Conservation (phyloP, 1,140 invertebrate genomes). For the Zeugodacus cucurbitae region DNA sequence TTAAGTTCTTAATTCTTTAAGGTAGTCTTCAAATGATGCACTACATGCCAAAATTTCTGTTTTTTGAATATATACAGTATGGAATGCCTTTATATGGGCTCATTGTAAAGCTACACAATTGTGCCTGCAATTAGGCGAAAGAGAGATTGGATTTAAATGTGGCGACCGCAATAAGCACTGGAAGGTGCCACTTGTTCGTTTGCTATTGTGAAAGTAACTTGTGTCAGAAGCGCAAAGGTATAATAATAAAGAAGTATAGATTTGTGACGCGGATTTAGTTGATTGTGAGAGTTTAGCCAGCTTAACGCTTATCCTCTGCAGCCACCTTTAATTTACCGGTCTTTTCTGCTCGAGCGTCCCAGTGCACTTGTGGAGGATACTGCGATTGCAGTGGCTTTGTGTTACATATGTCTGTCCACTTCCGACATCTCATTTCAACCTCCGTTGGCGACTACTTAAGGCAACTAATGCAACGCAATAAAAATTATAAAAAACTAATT, state of each 20-base stretch:
- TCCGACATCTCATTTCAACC: not conserved
- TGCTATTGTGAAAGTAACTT: not conserved
- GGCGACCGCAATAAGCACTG: not conserved
- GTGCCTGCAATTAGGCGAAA: not conserved
- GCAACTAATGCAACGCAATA: not conserved
- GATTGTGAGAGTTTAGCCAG: slow-evolving; percentile 17
- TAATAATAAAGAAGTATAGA: not conserved
- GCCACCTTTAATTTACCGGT: no score
- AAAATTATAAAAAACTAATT: not conserved
- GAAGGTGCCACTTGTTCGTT: not conserved
- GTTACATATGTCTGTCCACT: slow-evolving; percentile 4
- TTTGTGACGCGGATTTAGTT: not conserved
- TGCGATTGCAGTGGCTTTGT: not conserved
- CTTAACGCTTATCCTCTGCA: slow-evolving; percentile 7
- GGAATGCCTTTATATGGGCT: no score
- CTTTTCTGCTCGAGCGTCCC: not conserved
- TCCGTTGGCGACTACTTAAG: slow-evolving; percentile 29
- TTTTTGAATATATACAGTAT: no score
- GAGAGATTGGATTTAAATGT: not conserved
- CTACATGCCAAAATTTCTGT: no score
- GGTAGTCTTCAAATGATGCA: no score
- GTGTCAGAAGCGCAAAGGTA: not conserved
- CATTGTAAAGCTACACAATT: no score
- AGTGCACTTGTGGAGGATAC: not conserved
- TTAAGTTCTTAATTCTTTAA: no score